Base-by-base conservation (phyloP, 2,888 invertebrate genomes). In the Prosopocoilus inquinatus region DNA sequence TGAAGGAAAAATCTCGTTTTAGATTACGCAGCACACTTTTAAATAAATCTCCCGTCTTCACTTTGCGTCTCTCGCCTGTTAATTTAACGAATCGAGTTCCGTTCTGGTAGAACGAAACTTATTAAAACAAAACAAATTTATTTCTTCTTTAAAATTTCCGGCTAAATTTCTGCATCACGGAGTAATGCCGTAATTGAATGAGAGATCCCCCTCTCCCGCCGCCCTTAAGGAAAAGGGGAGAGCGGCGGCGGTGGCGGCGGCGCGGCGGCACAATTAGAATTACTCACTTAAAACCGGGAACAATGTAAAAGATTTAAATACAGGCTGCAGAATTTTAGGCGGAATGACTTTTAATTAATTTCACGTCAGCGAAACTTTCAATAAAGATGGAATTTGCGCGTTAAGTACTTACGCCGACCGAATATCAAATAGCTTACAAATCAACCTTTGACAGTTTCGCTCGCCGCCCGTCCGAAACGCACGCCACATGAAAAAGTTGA, bases 341-440 rank as follows among this genome's bases (percentile, higher is more conserved):
- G 41, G 41, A 41, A 52, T 47, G 61, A 61, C 63, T 67, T 70
- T 69, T 70, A 70, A 71, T 71, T 71, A 70, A 71, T 70, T 71
- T 68, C 65, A 64, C 65, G 67, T 68, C 68, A 67, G 63, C 63
- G 67, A 59, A 63, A 64, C 65, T 67, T 64, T 67, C 68, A 67
- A 70, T 70, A 66, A 65, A 64, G 65, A 61, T 63, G 62, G 64
- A 60, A 64, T 66, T 66, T 60, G 63, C 60, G 63, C 60, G 55
- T 64, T 63, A 64, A 65, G 63, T 56, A 64, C 58, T 61, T 63
- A 63, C 68, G 66, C 64, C 64, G 61, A 59, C 64, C 62, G 69
- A 69, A 70, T 70, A 52, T 52, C 56, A 52, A 56, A 52, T 52
- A 52, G 48, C 52, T 52, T 47, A 55, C 55, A 50, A 55, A 55